These are phyloP conservation scores for Hirtodrosophila alboralis DNA, from an alignment of 2,888 invertebrate genomes.

Conservation along the genomic window DNA sequence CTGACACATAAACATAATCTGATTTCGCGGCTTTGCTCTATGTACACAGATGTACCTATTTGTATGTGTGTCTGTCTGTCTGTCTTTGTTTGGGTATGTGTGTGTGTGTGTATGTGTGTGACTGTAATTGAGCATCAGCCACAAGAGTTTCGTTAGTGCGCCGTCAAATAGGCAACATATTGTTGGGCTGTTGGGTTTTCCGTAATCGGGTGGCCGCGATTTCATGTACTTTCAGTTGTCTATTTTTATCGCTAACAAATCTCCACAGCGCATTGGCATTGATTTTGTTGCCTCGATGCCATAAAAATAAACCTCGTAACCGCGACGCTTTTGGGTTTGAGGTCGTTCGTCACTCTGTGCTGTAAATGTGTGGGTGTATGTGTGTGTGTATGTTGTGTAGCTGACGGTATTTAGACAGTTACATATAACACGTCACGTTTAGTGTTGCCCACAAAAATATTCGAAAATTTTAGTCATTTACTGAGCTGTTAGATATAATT, in stretches of 20 bases:
- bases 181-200: conserved; percentile 40
- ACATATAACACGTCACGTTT: conserved; percentile 31
- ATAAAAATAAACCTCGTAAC: conserved; percentile 46
- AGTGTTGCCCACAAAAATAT: conserved; percentile 30
- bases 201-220: conserved; percentile 28
- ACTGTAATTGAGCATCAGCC: conserved; percentile 62
- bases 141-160: conserved; percentile 28
- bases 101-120: conserved; percentile 17
- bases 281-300: conserved; percentile 46
- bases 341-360: conserved; percentile 2
- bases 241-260: conserved; percentile 56
- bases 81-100: no score
- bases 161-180: conserved; percentile 60
- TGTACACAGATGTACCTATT: conserved; percentile 27
- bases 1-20: conserved; percentile 44
- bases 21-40: conserved; percentile 47
- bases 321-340: conserved; percentile 16
- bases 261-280: conserved; percentile 51
- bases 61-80: conserved; percentile 25
- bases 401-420: conserved; percentile 12
- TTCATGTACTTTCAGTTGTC: conserved; percentile 35
- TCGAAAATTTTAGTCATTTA: conserved; percentile 17
- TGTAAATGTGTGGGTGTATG: conserved; percentile 5
- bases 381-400: conserved; percentile 3
- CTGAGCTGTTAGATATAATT: neutral